phyloP scores from a whole-genome alignment of 2,888 invertebrate species.

The Eilema depressum region DNA sequence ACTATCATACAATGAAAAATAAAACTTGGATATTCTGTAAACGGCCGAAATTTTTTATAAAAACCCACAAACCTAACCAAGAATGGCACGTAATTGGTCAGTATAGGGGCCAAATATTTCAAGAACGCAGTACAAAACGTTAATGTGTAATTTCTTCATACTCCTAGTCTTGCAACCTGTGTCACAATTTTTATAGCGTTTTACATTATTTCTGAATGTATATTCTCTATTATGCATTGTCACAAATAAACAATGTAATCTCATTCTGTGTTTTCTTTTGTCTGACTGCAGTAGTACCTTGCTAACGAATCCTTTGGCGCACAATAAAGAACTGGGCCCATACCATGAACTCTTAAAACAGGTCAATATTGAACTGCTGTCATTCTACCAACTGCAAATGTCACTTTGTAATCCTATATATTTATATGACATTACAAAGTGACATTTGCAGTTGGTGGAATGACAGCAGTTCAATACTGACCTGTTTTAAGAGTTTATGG shows the following conservation, averaged over 20 bases:
- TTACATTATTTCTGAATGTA: conserved; percentile 72
- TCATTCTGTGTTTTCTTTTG: conserved; percentile 56
- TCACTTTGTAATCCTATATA: too few species aligned
- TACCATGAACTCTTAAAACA: too few species aligned
- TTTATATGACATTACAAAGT: too few species aligned
- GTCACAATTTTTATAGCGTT: conserved; percentile 73
- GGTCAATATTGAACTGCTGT: too few species aligned
- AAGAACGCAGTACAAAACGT: conserved; percentile 56
- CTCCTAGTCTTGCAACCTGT: conserved; percentile 68
- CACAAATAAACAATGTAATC: conserved; percentile 85
- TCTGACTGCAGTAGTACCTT: not conserved
- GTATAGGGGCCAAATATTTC: conserved; percentile 38
- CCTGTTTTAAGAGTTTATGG: too few species aligned
- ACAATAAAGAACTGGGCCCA: too few species aligned
- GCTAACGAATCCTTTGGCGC: too few species aligned
- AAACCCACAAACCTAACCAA: conserved; percentile 27
- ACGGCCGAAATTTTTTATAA: not conserved
- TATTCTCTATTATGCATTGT: conserved; percentile 82
- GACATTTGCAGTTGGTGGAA: too few species aligned
- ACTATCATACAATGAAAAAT: too few species aligned
- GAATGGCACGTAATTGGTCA: conserved; percentile 42
- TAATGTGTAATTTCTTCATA: conserved; percentile 40
- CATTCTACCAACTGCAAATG: too few species aligned
- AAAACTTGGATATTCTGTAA: conserved; percentile 1
- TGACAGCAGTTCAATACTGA: too few species aligned